A percentile compares a stretch with the other conserved stretches of the same genome.
phyloP scores from a whole-genome alignment of 2,797 vertebrate genomes.

The Centroberyx gerrardi region DNA sequence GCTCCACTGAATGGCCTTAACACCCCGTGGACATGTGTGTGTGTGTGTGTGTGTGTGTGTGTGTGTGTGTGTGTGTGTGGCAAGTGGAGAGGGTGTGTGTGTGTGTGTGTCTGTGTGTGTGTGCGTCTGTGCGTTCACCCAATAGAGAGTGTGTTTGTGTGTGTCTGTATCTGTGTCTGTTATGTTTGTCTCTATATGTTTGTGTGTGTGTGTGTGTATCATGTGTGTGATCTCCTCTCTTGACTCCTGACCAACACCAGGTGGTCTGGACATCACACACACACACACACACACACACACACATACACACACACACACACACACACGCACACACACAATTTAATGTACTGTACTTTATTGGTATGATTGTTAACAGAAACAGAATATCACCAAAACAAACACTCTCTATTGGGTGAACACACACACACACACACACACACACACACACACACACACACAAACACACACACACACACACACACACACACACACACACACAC shows the following conservation, averaged over 20 bases:
- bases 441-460: not conserved
- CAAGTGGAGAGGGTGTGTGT: too few species aligned
- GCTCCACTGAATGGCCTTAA: constrained; percentile 71
- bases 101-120: not conserved
- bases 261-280: not conserved
- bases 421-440: not conserved
- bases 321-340: not conserved
- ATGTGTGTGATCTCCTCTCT: not conserved
- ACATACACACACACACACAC: constrained; percentile 1
- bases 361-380: constrained; percentile 37
- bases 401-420: not conserved
- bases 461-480: not conserved
- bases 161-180: too few species aligned
- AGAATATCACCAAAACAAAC: not conserved
- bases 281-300: constrained; percentile 19
- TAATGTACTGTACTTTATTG: constrained; percentile 43
- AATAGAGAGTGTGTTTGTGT: too few species aligned
- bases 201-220: not conserved
- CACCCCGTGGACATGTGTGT: constrained; percentile 50
- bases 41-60: constrained; percentile 30
- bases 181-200: too few species aligned
- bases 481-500: constrained; percentile 17
- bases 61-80: not conserved
- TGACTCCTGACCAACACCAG: too few species aligned
- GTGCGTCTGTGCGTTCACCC: constrained; percentile 14